Conservation (phyloP, 2,888 invertebrate species). For the Elegia similella region DNA sequence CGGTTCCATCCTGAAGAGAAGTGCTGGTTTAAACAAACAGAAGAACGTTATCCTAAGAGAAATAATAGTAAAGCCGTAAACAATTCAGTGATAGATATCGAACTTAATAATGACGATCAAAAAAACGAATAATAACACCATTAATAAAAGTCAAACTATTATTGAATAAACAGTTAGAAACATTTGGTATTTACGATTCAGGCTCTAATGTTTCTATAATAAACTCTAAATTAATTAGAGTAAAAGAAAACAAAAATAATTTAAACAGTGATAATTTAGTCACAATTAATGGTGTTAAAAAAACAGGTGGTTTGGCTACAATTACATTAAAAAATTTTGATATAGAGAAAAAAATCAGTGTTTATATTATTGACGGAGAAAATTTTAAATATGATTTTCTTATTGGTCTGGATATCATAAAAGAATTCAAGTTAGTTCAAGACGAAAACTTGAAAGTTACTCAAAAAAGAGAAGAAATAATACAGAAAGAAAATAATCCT, state of each 20-base stretch:
- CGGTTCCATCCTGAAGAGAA: conserved; percentile 21
- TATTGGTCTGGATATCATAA: conserved; percentile 23
- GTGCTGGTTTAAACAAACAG: conserved; percentile 17
- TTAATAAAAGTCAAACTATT: conserved; percentile 32
- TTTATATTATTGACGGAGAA: conserved; percentile 26
- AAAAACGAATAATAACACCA: conserved; percentile 31
- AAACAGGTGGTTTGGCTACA: conserved; percentile 22
- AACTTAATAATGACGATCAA: conserved; percentile 23
- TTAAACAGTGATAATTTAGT: conserved; percentile 20
- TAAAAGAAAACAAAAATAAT: conserved; percentile 18
- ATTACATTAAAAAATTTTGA: conserved; percentile 27
- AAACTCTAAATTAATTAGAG: conserved; percentile 30
- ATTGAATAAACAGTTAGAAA: conserved; percentile 27
- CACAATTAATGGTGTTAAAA: conserved; percentile 26
- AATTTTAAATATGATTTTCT: conserved; percentile 26
- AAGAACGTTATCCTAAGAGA: neutral
- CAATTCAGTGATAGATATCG: conserved; percentile 19
- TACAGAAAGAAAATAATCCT: neutral
- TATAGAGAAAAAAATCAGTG: conserved; percentile 24
- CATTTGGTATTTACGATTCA: conserved; percentile 32
- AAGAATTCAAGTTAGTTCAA: conserved; percentile 20
- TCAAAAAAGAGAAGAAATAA: conserved; percentile 18
- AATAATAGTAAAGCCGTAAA: conserved; percentile 1
- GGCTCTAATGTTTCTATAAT: conserved; percentile 37
- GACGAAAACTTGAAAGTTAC: conserved; percentile 25